Evolutionary conservation across 37 sponge, comb jelly and placozoan species (phyloP).

Genomic region (Beroe forskalii): DNA sequence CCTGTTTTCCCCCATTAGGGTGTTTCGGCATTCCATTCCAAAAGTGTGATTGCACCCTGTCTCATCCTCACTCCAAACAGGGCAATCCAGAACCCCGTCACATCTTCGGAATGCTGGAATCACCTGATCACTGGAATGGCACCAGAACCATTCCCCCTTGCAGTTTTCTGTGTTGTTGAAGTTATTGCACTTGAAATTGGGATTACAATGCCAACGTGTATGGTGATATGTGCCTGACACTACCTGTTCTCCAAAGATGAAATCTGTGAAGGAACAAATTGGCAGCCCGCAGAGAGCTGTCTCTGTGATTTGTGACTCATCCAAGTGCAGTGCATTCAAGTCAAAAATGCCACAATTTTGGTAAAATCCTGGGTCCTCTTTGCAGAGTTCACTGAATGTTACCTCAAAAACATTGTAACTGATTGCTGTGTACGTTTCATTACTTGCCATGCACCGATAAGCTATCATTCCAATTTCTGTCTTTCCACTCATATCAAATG

Average conservation of each 20-base stretch:
- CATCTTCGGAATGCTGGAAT: neutral
- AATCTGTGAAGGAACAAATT: neutral
- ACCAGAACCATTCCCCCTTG: neutral
- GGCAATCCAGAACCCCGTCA: conserved; percentile 17
- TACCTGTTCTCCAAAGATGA: neutral
- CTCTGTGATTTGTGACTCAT: neutral
- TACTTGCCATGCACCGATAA: neutral
- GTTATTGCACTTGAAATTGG: neutral
- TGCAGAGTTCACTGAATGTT: neutral
- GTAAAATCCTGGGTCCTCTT: conserved; percentile 52
- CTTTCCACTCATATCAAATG: neutral
- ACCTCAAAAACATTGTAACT: neutral
- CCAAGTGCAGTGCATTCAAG: too few relatives aligned
- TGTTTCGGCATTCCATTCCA: neutral
- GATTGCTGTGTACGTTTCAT: neutral
- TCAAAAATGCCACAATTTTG: neutral
- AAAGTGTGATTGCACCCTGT: neutral
- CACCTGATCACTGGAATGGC: neutral
- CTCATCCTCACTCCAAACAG: neutral
- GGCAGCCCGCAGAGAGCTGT: neutral
- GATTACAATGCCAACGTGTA: neutral
- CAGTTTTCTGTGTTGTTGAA: neutral
- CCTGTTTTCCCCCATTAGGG: neutral
- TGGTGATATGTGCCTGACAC: neutral
- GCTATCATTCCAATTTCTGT: neutral